Conservation (phyloP, 1,140 invertebrate genomes). For the Anastatus disparis region DNA sequence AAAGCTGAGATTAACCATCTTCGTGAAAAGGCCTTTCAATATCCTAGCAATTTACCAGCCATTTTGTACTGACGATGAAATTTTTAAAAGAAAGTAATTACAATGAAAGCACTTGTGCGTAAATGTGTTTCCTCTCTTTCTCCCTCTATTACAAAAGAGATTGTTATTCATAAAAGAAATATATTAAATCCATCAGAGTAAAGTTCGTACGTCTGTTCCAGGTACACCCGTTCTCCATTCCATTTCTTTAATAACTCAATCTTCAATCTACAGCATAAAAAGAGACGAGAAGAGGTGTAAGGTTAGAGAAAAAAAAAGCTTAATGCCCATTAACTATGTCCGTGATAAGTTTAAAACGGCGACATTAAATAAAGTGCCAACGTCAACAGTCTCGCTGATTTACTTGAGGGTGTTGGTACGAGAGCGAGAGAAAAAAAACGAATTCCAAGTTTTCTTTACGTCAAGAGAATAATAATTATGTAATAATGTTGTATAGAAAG, state of each 20-base stretch:
- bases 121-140: too few species aligned
- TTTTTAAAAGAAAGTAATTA: too few species aligned
- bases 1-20: too few species aligned
- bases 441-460: neutral
- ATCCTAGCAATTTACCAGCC: too few species aligned
- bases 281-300: too few species aligned
- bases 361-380: constrained; percentile 23
- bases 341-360: constrained; percentile 11
- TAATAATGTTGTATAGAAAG: neutral
- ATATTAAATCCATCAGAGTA: neutral
- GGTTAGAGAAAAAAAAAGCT: too few species aligned
- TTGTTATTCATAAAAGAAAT: neutral
- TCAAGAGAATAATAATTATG: constrained; percentile 8
- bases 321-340: constrained; percentile 16
- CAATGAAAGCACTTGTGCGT: too few species aligned
- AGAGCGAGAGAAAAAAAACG: too few species aligned
- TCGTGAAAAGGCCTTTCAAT: too few species aligned
- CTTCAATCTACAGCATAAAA: constrained; percentile 11
- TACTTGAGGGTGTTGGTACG: too few species aligned
- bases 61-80: too few species aligned
- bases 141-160: too few species aligned
- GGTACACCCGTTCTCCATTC: neutral
- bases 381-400: constrained; percentile 8
- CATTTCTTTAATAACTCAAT: constrained; percentile 21
- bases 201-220: neutral